phyloP scores from a whole-genome alignment of 2,888 invertebrate species.

The Cylloceria caligata region DNA sequence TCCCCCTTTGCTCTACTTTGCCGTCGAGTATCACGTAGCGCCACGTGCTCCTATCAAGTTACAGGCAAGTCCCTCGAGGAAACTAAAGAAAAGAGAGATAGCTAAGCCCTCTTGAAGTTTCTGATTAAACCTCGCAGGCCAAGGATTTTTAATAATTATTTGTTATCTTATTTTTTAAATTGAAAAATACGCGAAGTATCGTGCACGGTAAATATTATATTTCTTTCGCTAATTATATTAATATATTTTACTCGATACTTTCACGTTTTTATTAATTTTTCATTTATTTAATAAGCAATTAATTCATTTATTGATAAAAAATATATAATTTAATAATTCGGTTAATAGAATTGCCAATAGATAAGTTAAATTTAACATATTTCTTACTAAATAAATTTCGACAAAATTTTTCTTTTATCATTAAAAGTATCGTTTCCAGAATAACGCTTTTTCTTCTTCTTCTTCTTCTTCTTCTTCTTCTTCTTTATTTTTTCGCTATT shows the following conservation, averaged over 20 bases:
- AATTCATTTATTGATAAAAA: no score
- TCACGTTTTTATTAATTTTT: background rate
- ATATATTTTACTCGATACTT: background rate
- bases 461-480: no score
- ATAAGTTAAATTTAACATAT: no score
- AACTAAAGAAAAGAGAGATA: conserved; percentile 2
- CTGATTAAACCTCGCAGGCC: background rate
- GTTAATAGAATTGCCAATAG: no score
- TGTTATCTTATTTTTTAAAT: background rate
- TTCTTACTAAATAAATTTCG: no score
- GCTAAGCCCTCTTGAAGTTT: background rate
- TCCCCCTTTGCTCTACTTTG: conserved; percentile 18
- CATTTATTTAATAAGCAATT: no score
- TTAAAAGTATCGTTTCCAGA: no score
- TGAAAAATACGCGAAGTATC: background rate
- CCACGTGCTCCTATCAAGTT: conserved; percentile 71
- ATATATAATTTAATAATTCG: no score
- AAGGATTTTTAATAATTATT: background rate
- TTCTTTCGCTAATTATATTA: background rate
- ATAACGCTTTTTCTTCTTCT: no score
- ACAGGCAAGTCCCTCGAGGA: conserved; percentile 45
- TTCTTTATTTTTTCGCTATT: background rate
- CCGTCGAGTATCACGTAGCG: conserved; percentile 64
- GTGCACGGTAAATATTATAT: background rate
- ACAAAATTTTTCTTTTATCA: no score